Conservation (phyloP, 2,113 vertebrate genomes). For the Noturus placidus region DNA sequence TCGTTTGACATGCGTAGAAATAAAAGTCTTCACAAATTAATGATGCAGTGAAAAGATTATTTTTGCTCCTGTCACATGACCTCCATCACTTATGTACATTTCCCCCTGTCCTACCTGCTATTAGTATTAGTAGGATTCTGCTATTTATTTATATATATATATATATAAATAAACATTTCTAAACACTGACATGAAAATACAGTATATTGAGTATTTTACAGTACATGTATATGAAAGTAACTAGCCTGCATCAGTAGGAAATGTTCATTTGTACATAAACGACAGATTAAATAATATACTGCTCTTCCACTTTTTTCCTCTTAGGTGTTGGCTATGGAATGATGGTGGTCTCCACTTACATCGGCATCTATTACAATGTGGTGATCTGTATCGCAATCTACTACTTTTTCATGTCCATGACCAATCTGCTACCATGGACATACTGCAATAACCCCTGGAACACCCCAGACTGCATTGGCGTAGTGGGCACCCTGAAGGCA, state of each 20-base stretch:
- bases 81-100: not conserved
- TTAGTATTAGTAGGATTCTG: not conserved
- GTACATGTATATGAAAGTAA: not conserved
- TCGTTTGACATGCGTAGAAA: not conserved
- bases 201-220: not conserved
- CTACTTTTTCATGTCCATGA: slow-evolving; percentile 99
- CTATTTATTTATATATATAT: not conserved
- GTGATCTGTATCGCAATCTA: slow-evolving; percentile 98
- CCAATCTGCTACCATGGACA: slow-evolving; percentile 91
- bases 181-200: not conserved
- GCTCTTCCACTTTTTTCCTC: not conserved
- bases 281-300: not conserved
- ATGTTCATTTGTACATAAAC: not conserved
- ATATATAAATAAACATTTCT: no score
- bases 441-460: slow-evolving; percentile 98
- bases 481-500: slow-evolving; percentile 70
- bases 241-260: not conserved
- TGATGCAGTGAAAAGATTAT: not conserved
- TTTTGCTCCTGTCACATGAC: not conserved
- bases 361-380: slow-evolving; percentile 99
- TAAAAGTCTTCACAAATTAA: not conserved
- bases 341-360: slow-evolving; percentile 99
- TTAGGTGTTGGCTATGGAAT: slow-evolving; percentile 96
- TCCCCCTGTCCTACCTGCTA: not conserved
- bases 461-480: slow-evolving; percentile 82